Conservation (phyloP, 1,140 invertebrate genomes). For the Pachyrhynchus sulphureomaculatus region DNA sequence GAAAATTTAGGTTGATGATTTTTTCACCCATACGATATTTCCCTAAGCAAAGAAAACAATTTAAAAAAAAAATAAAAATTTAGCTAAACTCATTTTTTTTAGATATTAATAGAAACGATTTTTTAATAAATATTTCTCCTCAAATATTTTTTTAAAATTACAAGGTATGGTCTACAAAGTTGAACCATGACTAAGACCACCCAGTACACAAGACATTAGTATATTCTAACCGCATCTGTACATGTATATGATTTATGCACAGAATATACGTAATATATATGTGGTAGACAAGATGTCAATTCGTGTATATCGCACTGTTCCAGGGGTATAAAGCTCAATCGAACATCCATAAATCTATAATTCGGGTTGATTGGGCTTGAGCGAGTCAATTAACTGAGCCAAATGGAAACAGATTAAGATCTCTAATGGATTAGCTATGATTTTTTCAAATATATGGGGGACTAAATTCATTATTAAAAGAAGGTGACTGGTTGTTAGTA, state of each 20-base stretch:
- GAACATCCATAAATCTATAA: constrained; percentile 27
- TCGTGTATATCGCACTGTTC: constrained; percentile 22
- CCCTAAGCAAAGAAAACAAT: too few relatives aligned
- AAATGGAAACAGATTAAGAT: constrained; percentile 13
- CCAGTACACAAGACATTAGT: neutral
- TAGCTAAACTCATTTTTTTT: too few relatives aligned
- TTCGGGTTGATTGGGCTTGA: constrained; percentile 23
- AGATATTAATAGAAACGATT: too few relatives aligned
- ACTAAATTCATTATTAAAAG: too few relatives aligned
- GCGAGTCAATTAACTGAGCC: constrained; percentile 18
- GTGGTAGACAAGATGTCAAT: constrained; percentile 25
- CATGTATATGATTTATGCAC: constrained; percentile 10
- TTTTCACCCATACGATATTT: too few relatives aligned
- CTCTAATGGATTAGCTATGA: constrained; percentile 11
- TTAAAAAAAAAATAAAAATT: too few relatives aligned
- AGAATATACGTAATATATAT: constrained; percentile 2
- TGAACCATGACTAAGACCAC: neutral
- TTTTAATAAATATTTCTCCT: too few relatives aligned
- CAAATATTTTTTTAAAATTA: too few relatives aligned
- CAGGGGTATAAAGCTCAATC: constrained; percentile 1
- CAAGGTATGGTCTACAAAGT: too few relatives aligned
- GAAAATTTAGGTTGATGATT: too few relatives aligned
- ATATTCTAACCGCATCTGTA: neutral
- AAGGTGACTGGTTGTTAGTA: too few relatives aligned
- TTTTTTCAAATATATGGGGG: too few relatives aligned